A percentile compares a stretch with the other conserved stretches of the same genome.
These are phyloP conservation scores for Xylocampa areola DNA, from an alignment of 2,888 invertebrate species.

Conservation along the genomic window DNA sequence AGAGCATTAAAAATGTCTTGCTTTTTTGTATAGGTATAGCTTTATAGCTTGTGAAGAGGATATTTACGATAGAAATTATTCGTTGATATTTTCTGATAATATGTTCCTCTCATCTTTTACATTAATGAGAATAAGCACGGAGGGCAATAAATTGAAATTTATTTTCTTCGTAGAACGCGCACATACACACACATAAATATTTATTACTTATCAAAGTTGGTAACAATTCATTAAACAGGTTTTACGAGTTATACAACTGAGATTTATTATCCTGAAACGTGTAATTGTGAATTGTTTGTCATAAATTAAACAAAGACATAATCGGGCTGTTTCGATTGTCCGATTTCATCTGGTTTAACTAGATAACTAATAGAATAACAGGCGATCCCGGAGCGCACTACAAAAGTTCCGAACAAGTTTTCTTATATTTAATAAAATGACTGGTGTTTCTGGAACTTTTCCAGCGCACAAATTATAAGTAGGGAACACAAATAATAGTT, in stretches of 20 bases:
- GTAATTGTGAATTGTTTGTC: slow-evolving; percentile 63
- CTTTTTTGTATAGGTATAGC: slow-evolving; percentile 74
- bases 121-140: slow-evolving; percentile 80
- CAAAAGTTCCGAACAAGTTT: slow-evolving; percentile 79
- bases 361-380: slow-evolving; percentile 74
- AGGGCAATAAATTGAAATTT: slow-evolving; percentile 82
- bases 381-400: slow-evolving; percentile 79
- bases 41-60: slow-evolving; percentile 68
- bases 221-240: slow-evolving; percentile 78
- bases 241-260: slow-evolving; percentile 77
- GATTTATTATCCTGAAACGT: slow-evolving; percentile 68
- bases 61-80: slow-evolving; percentile 74
- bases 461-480: slow-evolving; percentile 86
- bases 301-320: slow-evolving; percentile 65
- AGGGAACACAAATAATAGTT: slow-evolving; percentile 88
- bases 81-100: slow-evolving; percentile 76
- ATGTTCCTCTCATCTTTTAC: slow-evolving; percentile 77
- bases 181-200: slow-evolving; percentile 77
- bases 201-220: slow-evolving; percentile 80
- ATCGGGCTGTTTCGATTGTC: slow-evolving; percentile 70
- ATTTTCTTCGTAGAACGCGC: slow-evolving; percentile 74
- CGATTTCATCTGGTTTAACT: slow-evolving; percentile 66
- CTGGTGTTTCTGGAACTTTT: slow-evolving; percentile 86
- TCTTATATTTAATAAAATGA: slow-evolving; percentile 86
- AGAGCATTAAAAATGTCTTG: slow-evolving; percentile 79